A percentile compares a stretch with the other conserved stretches of the same genome.
These are phyloP conservation scores for Chrysina gloriosa DNA, from an alignment of 2,888 invertebrate species.

Conservation along the genomic window DNA sequence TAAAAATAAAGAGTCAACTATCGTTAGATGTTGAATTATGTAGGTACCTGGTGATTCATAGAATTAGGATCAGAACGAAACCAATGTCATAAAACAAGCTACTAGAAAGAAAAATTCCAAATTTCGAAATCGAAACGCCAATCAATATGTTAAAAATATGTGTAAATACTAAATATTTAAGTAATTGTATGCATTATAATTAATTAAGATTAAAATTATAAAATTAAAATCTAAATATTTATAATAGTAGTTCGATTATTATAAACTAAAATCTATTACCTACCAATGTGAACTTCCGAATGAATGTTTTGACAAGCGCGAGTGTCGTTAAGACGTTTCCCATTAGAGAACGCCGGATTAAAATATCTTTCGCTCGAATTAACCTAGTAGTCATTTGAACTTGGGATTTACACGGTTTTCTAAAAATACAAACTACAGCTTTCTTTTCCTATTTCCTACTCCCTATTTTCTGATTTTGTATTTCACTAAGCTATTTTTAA, in stretches of 20 bases:
- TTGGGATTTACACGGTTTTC: constrained; percentile 21
- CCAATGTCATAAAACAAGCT: no score
- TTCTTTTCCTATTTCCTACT: background rate
- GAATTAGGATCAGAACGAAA: no score
- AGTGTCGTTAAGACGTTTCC: constrained; percentile 3
- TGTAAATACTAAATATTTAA: no score
- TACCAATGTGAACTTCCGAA: constrained; percentile 6
- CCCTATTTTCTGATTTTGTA: background rate
- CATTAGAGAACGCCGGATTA: constrained; percentile 12
- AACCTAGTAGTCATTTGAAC: constrained; percentile 21
- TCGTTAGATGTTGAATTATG: no score
- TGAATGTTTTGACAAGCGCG: constrained; percentile 30
- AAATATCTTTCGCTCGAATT: constrained; percentile 28
- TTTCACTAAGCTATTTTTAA: background rate
- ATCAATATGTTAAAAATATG: no score
- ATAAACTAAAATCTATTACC: constrained; percentile 7
- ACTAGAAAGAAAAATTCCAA: no score
- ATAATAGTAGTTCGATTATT: background rate
- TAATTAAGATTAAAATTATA: no score
- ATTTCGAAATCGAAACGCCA: no score
- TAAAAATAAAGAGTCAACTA: no score
- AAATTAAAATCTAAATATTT: no score
- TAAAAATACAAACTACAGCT: constrained; percentile 16
- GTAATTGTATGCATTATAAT: no score
- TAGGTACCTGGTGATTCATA: no score